Base-by-base conservation (phyloP, 1,140 invertebrate species). In the Eriocheir sinensis region DNA sequence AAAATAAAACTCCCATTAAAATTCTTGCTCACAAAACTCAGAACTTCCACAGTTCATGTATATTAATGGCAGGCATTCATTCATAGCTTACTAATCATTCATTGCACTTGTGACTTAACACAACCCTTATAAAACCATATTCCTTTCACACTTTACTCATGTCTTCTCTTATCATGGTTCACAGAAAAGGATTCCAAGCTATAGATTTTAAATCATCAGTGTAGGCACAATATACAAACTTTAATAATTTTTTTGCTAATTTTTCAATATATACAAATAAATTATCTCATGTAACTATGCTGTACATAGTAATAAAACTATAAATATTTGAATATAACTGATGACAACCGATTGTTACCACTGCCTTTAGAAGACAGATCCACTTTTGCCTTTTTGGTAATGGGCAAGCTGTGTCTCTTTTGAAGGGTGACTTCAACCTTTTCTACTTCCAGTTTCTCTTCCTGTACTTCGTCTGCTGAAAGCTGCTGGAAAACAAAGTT, bases 401-500 rank as follows among this genome's bases (percentile, higher is more conserved):
- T 79, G 8, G 93, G 89, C 32, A 91, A 41, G 44, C 89, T 86
- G 8, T 83, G 8, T 30, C 41, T 60, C 12, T 44, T 90, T 32
- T 86, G 91, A 79, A 89, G 36, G 88, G 32, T n/a, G 89, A 90
- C 44, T 60, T 48, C 36, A 89, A 48, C 0, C n/a, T 79, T 93
- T 81, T 44, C 48, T 44, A 40, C 72, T 41, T 86, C 60, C 27
- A 27, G 53, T 15, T 32, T 48, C 30, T 93, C 91, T 53, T 91
- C 80, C 44, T 96, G 38, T 36, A 89, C 89, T n/a, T 96, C 95
- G 40, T 96, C 94, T 17, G 86, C 95, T 40, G 94, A 91, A 32
- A 96, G 41, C 4, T 95, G 93, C 72, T 96, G 94, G 89, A 96
- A 96, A 32, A 96, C 93, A 89, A 96, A 96, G 83, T 95, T 96